These are phyloP conservation scores for Aromia moschata DNA, from an alignment of 2,888 invertebrate genomes.

Conservation along the genomic window DNA sequence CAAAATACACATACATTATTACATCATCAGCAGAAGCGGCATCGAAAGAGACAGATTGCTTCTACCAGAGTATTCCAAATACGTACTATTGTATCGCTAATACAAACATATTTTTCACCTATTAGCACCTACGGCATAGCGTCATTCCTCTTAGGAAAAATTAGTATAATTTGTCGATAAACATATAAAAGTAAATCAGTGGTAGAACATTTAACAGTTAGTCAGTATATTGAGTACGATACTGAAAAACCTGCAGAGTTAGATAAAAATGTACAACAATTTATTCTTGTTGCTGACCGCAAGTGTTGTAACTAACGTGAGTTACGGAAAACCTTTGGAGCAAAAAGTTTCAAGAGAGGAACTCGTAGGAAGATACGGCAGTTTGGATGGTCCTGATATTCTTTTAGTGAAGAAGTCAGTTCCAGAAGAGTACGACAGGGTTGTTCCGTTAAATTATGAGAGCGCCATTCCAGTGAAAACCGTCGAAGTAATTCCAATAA, in stretches of 20 bases:
- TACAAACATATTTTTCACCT: constrained; percentile 1
- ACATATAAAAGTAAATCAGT: constrained; percentile 7
- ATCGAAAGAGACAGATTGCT: not conserved
- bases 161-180: constrained; percentile 13
- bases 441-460: too few species aligned
- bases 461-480: too few species aligned
- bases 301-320: not conserved
- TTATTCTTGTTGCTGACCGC: not conserved
- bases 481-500: too few species aligned
- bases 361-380: not conserved
- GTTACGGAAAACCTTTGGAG: constrained; percentile 3
- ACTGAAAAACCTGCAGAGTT: not conserved
- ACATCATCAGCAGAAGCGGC: too few species aligned
- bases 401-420: not conserved
- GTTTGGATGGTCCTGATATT: not conserved
- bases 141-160: constrained; percentile 20
- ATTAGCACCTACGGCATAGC: constrained; percentile 15
- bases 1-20: too few species aligned
- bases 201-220: not conserved
- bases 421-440: not conserved
- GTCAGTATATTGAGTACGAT: not conserved
- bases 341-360: not conserved
- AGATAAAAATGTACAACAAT: not conserved
- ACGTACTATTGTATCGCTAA: constrained; percentile 1
- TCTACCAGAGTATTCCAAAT: not conserved